phyloP scores from a whole-genome alignment of 2,797 vertebrate genomes.

The Neosilurus hyrtlii region DNA sequence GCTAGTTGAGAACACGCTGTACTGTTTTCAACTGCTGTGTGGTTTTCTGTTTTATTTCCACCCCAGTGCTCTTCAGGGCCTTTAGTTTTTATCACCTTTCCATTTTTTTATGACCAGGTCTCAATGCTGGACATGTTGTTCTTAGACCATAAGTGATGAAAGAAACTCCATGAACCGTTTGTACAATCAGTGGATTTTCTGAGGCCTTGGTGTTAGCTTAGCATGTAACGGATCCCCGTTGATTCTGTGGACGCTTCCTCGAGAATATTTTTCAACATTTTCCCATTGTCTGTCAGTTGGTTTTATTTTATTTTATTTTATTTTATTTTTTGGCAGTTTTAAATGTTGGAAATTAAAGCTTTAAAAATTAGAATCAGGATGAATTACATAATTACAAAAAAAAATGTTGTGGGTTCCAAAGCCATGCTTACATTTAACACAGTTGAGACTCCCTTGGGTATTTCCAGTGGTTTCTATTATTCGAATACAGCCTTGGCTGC shows the following conservation, averaged over 20 bases:
- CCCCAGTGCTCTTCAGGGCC: slow-evolving; percentile 21
- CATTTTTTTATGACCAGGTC: slow-evolving; percentile 8
- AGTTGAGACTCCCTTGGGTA: no score
- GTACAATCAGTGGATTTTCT: slow-evolving; percentile 1
- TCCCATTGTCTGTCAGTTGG: neutral
- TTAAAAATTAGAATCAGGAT: neutral
- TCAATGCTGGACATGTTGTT: slow-evolving; percentile 21
- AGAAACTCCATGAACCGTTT: neutral
- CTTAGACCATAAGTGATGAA: neutral
- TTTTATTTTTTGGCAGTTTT: no score
- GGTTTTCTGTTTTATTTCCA: slow-evolving; percentile 37
- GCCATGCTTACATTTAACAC: neutral
- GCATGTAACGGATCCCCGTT: neutral
- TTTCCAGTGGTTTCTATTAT: no score
- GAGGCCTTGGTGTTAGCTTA: neutral
- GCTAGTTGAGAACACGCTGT: slow-evolving; percentile 36
- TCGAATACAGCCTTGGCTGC: no score
- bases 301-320: neutral
- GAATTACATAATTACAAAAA: neutral
- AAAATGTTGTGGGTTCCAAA: neutral
- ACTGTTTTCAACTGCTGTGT: slow-evolving; percentile 25
- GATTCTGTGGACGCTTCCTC: neutral
- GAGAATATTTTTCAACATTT: neutral
- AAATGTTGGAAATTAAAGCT: neutral
- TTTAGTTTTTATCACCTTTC: slow-evolving; percentile 41